Base-by-base conservation (phyloP, 2,888 invertebrate genomes). In the Tineola bisselliella region DNA sequence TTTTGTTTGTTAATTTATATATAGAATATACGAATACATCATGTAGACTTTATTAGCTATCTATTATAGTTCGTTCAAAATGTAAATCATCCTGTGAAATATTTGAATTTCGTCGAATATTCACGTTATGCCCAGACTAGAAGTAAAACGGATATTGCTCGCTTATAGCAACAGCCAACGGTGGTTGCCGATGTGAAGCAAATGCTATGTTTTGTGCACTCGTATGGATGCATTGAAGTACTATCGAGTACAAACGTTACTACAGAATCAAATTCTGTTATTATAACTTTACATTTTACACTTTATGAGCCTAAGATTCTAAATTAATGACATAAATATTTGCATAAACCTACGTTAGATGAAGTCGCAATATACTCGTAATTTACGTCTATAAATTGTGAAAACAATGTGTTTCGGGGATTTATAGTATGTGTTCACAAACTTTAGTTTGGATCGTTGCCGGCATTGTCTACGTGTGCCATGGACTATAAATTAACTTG, bases 121-220 rank as follows among this genome's bases (percentile, higher is more conserved):
- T 38, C 38, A 38, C 48, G 48, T 17, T 48, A 18, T 18, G 15
- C 48, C 17, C 13, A 48, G 2, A 48, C 17, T 48, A 18, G 48
- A 13, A 48, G 48, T 64, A 72, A 74, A 74, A 78, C 82, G 84
- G 84, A 86, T 83, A 84, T 84, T 84, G 81, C 77, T 76, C 78
- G 81, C 77, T 76, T 74, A 74, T 70, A 72, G 72, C 77, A 71
- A 75, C 75, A 10, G n/a, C n/a, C n/a, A n/a, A n/a, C 38, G 76
- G 76, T 77, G 75, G 73, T 69, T 72, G 73, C 86, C 86, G 79
- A 84, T 81, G 81, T 81, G 83, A 76, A 76, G 78, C 76, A 81
- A 83, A 81, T 81, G 79, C 75, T 70, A 76, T 77, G 79, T 79
- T 81, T 73, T 79, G 75, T 76, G 38, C 43, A 68, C 70, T 62